Base-by-base conservation (phyloP, 2,888 invertebrate species). In the Eurytoma adleriae region DNA sequence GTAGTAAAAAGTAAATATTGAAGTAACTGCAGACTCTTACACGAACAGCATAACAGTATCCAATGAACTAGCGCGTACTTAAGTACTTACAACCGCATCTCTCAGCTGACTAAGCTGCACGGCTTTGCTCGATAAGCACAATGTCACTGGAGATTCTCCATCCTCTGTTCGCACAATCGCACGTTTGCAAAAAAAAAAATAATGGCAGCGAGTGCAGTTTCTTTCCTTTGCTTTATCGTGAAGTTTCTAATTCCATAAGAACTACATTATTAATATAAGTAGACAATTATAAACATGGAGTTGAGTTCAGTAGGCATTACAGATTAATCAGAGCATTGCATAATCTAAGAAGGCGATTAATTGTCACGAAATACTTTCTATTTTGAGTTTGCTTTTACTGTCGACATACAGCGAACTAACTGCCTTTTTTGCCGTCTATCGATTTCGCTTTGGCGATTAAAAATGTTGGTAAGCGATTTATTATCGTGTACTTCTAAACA, bases 101-200 rank as follows among this genome's bases (percentile, higher is more conserved):
- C 24, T 12, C 20, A 20, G 64, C 74, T 78, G 78, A 78, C 40
- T 50, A 74, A 78, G 81, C 73, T 30, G 27, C 12, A 14, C 50
- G 20, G 13, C 27, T 40, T 16, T 12, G 40, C 10, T 50, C 54
- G 59, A 70, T 81, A 81, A 81, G 81, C 74, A 70, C 56, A 78
- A 71, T 67, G 81, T 68, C 79, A 79, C 78, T 62, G 69, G 76
- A 79, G 69, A 75, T 64, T 52, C 59, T 78, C 64, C 67, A 69
- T 76, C 78, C 67, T 81, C 56, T 27, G 0, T 73, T 61, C 79
- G 72, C 20, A 59, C 48, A 56, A 74, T 67, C 71, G 71, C 30
- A 4, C n/a, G 20, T 76, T 78, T 67, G 73, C 30, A 50, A 64
- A 74, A 74, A 24, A 48, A 27, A 16, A 50, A 24, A 3, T 24